phyloP scores from a whole-genome alignment of 2,113 vertebrate species.

The Calonectris borealis region DNA sequence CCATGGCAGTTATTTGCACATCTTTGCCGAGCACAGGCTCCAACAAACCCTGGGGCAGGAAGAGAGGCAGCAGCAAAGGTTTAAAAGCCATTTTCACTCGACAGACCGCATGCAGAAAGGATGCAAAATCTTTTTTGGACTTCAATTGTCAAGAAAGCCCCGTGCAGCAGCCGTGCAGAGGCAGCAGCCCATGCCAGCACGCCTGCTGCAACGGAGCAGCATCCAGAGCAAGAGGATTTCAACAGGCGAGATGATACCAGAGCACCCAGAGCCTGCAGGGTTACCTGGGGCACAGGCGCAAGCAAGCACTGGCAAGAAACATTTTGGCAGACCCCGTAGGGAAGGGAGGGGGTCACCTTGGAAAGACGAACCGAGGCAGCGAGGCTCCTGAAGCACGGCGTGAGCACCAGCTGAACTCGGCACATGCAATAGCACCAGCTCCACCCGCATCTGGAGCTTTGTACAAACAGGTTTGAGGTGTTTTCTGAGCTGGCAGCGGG shows the following conservation, averaged over 20 bases:
- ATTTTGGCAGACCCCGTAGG: background rate
- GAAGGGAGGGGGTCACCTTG: background rate
- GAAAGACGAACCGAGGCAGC: accelerated
- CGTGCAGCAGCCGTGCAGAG: background rate
- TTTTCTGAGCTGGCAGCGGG: background rate
- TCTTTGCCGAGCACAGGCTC: background rate
- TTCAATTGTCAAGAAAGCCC: background rate
- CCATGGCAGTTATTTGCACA: background rate
- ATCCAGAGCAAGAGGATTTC: background rate
- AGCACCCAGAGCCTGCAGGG: background rate
- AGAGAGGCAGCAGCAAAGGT: background rate
- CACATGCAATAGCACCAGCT: background rate
- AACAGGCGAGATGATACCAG: background rate
- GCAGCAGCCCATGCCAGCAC: background rate
- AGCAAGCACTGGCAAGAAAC: background rate
- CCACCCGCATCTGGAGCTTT: background rate
- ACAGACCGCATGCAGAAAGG: accelerated
- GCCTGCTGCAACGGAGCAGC: background rate
- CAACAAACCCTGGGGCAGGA: background rate
- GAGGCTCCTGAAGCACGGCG: background rate
- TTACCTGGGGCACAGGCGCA: background rate
- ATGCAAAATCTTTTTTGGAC: background rate
- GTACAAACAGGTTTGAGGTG: accelerated
- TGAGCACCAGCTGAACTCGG: background rate
- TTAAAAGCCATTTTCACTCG: background rate